phyloP scores from a whole-genome alignment of 2,113 vertebrate species.

The Cavia aperea region DNA sequence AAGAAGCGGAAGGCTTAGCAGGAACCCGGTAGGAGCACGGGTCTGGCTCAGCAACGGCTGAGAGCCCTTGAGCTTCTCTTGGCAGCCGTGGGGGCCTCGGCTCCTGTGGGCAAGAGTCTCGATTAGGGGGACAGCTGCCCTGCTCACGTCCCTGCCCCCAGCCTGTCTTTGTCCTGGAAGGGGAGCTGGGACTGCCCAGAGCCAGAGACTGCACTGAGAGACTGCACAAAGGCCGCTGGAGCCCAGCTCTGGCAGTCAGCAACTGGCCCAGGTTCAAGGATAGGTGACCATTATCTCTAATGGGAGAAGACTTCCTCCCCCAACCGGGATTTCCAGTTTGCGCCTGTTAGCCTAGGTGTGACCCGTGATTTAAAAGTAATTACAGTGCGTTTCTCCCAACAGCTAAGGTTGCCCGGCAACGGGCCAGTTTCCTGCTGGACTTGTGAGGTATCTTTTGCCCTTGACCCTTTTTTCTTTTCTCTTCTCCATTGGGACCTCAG shows the following conservation, averaged over 20 bases:
- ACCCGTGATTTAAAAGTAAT: constrained; percentile 18
- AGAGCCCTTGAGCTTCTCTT: not conserved
- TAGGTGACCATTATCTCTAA: not conserved
- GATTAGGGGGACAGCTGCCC: not conserved
- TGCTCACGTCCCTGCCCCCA: not conserved
- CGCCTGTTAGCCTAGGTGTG: constrained; percentile 34
- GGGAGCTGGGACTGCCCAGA: not conserved
- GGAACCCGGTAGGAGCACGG: not conserved
- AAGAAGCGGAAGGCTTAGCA: not conserved
- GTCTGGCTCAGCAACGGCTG: not conserved
- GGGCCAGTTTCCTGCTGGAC: not conserved
- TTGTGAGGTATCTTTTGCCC: not conserved
- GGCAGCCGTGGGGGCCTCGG: not conserved
- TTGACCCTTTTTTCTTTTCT: not conserved
- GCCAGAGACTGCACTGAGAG: not conserved
- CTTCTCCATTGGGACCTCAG: not conserved
- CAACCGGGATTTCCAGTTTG: constrained; percentile 53
- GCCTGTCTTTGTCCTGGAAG: not conserved
- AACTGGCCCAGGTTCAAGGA: constrained; percentile 34
- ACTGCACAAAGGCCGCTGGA: not conserved
- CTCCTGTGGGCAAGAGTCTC: not conserved
- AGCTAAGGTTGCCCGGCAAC: not conserved
- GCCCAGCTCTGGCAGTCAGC: not conserved
- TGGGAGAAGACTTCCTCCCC: constrained; percentile 26
- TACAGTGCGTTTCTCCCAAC: not conserved